Evolutionary conservation across 2,888 invertebrate species (phyloP).

Genomic region (Vannuccia rotundouncinata): DNA sequence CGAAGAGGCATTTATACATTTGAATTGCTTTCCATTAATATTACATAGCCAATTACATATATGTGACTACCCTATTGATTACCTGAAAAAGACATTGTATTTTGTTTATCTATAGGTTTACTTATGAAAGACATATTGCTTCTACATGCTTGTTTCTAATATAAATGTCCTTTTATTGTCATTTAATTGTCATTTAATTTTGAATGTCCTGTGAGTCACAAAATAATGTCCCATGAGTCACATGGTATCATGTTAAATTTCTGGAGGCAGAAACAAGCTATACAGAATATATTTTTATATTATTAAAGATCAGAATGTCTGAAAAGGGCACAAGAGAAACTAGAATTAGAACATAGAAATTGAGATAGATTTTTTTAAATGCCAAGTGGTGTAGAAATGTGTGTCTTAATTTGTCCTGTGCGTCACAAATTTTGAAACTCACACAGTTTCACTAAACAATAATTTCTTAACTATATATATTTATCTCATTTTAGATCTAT

Average conservation of each 20-base stretch:
- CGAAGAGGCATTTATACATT: conserved; percentile 20
- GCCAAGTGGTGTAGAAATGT: conserved; percentile 26
- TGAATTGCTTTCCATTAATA: conserved; percentile 24
- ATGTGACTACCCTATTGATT: conserved; percentile 24
- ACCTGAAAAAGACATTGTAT: conserved; percentile 26
- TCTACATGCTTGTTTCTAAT: conserved; percentile 26
- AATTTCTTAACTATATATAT: conserved; percentile 26
- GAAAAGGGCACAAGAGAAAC: conserved; percentile 26
- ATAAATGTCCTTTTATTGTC: conserved; percentile 20
- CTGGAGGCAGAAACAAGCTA: conserved; percentile 22
- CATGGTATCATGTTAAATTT: conserved; percentile 26
- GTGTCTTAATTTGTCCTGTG: conserved; percentile 26
- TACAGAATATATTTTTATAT: conserved; percentile 22
- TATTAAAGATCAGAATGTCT: conserved; percentile 23
- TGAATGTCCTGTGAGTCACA: conserved; percentile 26
- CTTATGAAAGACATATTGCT: conserved; percentile 23
- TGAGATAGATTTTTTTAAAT: conserved; percentile 23
- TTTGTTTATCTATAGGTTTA: conserved; percentile 26
- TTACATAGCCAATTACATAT: conserved; percentile 26
- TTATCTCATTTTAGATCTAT: conserved; percentile 26
- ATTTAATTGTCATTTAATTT: conserved; percentile 11
- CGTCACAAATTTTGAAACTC: conserved; percentile 26
- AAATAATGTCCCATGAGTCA: conserved; percentile 24
- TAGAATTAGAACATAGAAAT: conserved; percentile 24
- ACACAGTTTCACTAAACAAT: conserved; percentile 24